Evolutionary conservation across 1,140 invertebrate species (phyloP).

Genomic region (Samia ricini): DNA sequence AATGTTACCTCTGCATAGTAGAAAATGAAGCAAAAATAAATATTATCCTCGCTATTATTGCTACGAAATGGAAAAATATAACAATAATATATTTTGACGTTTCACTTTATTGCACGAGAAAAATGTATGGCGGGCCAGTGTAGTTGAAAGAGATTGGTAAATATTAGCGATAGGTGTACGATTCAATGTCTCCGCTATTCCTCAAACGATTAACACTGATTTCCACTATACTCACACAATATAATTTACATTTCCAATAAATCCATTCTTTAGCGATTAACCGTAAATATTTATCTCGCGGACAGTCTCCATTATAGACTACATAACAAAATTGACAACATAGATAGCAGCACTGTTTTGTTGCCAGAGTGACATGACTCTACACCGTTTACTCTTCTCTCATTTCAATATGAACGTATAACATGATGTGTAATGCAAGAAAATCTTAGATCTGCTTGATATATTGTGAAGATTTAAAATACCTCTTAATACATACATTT

Average conservation of each 20-base stretch:
- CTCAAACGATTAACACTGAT: constrained; percentile 8
- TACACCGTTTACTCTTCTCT: constrained; percentile 56
- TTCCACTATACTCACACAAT: constrained; percentile 40
- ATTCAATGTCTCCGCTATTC: constrained; percentile 5
- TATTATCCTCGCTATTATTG: constrained; percentile 4
- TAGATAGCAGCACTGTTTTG: constrained; percentile 77
- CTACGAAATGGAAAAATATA: constrained; percentile 12
- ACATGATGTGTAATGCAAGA: constrained; percentile 62
- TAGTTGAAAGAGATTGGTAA: constrained; percentile 32
- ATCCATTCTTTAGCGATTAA: constrained; percentile 48
- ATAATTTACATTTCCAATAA: constrained; percentile 26
- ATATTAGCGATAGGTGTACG: constrained; percentile 25
- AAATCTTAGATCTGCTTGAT: constrained; percentile 51
- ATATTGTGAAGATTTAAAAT: constrained; percentile 46
- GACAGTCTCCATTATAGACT: constrained; percentile 67
- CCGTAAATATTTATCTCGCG: constrained; percentile 75
- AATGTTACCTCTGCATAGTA: constrained; percentile 22
- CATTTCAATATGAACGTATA: constrained; percentile 43
- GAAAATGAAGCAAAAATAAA: constrained; percentile 7
- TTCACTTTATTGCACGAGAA: constrained; percentile 69
- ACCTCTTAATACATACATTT: constrained; percentile 67
- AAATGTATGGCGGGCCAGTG: constrained; percentile 74
- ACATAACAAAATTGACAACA: constrained; percentile 76
- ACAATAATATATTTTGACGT: constrained; percentile 67
- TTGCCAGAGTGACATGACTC: constrained; percentile 71